phyloP scores from a whole-genome alignment of 2,797 vertebrate genomes.

The Sebastes iracundus region DNA sequence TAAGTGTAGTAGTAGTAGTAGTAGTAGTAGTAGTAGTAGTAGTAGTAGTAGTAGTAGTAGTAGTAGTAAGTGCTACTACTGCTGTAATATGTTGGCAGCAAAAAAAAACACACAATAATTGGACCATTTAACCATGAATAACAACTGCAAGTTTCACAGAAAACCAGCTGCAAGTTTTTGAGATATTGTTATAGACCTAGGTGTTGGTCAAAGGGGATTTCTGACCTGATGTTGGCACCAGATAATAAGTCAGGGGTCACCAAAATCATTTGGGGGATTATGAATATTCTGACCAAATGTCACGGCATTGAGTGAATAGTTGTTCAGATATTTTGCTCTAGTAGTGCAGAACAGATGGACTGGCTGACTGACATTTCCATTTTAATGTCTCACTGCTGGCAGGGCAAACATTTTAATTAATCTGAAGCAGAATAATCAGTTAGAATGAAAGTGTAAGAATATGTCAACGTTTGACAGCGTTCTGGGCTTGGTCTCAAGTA shows the following conservation, averaged over 20 bases:
- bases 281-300: slow-evolving; percentile 30
- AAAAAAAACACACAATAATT: not conserved
- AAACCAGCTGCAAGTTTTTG: not conserved
- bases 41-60: too few relatives aligned
- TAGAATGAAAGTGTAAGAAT: not conserved
- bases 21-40: too few relatives aligned
- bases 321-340: slow-evolving; percentile 15
- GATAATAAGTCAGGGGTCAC: not conserved
- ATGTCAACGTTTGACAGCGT: not conserved
- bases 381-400: not conserved
- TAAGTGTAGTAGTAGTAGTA: too few relatives aligned
- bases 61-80: not conserved
- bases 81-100: not conserved
- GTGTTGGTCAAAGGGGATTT: not conserved
- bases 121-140: not conserved
- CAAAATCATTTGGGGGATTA: not conserved
- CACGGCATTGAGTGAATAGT: slow-evolving; percentile 6
- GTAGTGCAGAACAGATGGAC: slow-evolving; percentile 21
- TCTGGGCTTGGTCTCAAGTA: not conserved
- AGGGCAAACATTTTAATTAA: slow-evolving; percentile 1
- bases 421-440: not conserved
- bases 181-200: not conserved
- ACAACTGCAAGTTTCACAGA: not conserved
- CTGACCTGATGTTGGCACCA: not conserved
- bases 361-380: slow-evolving; percentile 28